A percentile compares a stretch with the other conserved stretches of the same genome.
phyloP scores from a whole-genome alignment of 2,797 vertebrate genomes.

The Bufotes viridis region DNA sequence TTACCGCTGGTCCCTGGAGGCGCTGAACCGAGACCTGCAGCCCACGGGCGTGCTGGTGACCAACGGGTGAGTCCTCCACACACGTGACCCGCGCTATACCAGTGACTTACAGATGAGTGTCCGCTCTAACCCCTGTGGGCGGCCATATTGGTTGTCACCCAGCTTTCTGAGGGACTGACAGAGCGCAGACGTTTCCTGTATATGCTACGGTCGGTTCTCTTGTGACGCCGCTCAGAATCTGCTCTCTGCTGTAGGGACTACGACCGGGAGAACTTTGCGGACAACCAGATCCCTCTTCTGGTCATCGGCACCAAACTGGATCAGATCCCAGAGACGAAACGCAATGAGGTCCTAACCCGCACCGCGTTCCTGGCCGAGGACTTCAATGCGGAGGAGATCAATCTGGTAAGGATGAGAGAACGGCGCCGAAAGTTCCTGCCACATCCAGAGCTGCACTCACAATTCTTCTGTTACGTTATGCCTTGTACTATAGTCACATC shows the following conservation, averaged over 20 bases:
- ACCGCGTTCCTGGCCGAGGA: constrained; percentile 96
- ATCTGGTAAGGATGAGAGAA: constrained; percentile 80
- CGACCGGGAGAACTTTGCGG: constrained; percentile 94
- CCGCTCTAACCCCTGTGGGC: too few species aligned
- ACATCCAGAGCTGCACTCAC: background rate
- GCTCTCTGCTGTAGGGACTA: constrained; percentile 82
- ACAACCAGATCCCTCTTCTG: constrained; percentile 92
- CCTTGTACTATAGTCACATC: too few species aligned
- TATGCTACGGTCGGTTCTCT: too few species aligned
- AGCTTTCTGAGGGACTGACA: too few species aligned
- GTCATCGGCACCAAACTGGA: constrained; percentile 97
- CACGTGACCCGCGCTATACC: too few species aligned
- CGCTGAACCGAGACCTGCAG: constrained; percentile 88
- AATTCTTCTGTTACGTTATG: too few species aligned
- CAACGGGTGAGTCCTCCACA: constrained; percentile 86
- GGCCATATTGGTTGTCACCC: too few species aligned
- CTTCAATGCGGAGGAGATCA: constrained; percentile 98
- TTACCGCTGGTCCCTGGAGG: constrained; percentile 94
- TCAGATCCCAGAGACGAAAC: constrained; percentile 94
- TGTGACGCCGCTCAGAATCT: background rate
- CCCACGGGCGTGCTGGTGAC: constrained; percentile 94
- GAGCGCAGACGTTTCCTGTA: background rate
- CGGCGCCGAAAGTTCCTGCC: background rate
- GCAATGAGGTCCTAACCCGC: constrained; percentile 90
- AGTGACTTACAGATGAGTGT: too few species aligned